Base-by-base conservation (phyloP, 1,140 invertebrate genomes). In the Drosophila fuyamai region DNA sequence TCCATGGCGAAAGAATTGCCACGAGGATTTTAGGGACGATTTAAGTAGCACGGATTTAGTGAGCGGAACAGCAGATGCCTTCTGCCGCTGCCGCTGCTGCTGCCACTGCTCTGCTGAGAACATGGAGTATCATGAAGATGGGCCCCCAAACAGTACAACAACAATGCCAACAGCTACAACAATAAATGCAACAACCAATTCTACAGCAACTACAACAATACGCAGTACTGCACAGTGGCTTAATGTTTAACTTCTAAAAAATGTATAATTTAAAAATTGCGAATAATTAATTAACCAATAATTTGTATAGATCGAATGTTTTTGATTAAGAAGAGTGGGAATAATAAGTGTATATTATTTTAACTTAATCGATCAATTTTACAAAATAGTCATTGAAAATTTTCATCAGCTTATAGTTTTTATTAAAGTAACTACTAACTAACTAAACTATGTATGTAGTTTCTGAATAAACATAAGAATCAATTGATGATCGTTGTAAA, bases 1-100 rank as follows among this genome's bases (percentile, higher is more conserved):
- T 88, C 76, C 84, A 88, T 89, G 84, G 84, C 74, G 66, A 88
- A 88, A 88, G 84, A 88, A 89, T 88, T 88, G 84, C 84, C 84
- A 88, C 84, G 84, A 88, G 84, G 84, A 88, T 88, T 88, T 88
- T 88, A 88, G 84, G 84, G 84, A 88, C 84, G 88, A 89, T 88
- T 88, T 88, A 88, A 88, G 84, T 88, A 88, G 84, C 84, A 88
- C 80, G 84, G 84, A 88, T 88, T 88, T 88, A 88, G 80, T 89
- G 80, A 89, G 55, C 70, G 68, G 27, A 62, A 54, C 75, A 79
- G 63, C 70, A 66, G 44, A 58, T 41, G 44, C 51, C 36, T 23
- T 53, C 23, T 18, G 38, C 48, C 48, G 32, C 13, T 47, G 57
- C 29, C 14, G n/a, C 23, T 55, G 56, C 47, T 56, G 38, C 43